phyloP scores from a whole-genome alignment of 2,888 invertebrate genomes.

The Eulithis prunata region DNA sequence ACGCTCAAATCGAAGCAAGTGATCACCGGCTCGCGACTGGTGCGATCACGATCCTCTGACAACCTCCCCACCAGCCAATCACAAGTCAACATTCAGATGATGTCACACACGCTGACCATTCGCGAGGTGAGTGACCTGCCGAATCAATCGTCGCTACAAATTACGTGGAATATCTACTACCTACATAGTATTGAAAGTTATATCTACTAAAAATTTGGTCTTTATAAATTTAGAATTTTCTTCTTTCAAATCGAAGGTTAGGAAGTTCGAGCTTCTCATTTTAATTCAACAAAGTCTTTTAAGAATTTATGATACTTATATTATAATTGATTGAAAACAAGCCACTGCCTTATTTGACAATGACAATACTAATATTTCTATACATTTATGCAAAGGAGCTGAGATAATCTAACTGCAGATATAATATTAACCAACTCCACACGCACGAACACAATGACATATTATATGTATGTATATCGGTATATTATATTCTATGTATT shows the following conservation, averaged over 20 bases:
- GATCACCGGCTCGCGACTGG: conserved; percentile 90
- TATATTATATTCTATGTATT: conserved; percentile 64
- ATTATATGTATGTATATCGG: conserved; percentile 63
- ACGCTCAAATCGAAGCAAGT: conserved; percentile 94
- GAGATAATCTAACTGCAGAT: not conserved
- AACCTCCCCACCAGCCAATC: conserved; percentile 96
- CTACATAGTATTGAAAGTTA: no score
- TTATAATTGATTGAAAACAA: not conserved
- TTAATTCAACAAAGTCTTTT: not conserved
- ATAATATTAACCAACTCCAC: conserved; percentile 38
- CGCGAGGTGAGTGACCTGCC: conserved; percentile 89
- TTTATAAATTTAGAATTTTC: no score
- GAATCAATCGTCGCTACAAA: not conserved
- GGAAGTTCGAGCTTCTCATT: no score
- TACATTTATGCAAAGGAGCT: not conserved
- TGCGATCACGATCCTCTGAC: conserved; percentile 93
- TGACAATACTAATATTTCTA: conserved; percentile 4
- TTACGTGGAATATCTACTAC: no score
- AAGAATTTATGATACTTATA: not conserved
- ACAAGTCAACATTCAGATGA: conserved; percentile 97
- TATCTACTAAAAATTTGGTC: no score
- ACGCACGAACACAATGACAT: conserved; percentile 47
- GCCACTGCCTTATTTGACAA: conserved; percentile 5
- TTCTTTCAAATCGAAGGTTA: no score
- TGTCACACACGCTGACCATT: conserved; percentile 96